Evolutionary conservation across 2,797 vertebrate genomes (phyloP).

Genomic region (Urosaurus nigricauda): DNA sequence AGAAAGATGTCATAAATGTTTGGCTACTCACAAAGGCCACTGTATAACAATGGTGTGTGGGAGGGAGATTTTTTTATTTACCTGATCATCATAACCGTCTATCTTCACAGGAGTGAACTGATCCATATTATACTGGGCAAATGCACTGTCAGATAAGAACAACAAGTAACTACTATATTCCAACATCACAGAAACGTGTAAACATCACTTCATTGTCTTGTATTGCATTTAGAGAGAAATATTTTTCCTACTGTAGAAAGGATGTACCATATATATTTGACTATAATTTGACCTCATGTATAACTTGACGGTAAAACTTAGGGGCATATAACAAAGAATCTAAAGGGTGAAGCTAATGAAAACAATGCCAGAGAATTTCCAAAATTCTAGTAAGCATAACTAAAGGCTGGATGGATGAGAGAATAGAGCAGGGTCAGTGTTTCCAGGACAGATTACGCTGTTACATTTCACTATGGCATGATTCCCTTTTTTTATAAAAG

Average conservation of each 20-base stretch:
- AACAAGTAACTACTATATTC: slow-evolving; percentile 18
- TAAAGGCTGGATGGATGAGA: too few relatives aligned
- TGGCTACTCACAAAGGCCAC: not conserved
- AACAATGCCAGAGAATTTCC: too few relatives aligned
- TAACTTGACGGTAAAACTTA: too few relatives aligned
- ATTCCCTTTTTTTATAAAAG: too few relatives aligned
- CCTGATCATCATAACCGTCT: slow-evolving; percentile 92
- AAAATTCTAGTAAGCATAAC: too few relatives aligned
- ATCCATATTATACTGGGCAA: slow-evolving; percentile 98
- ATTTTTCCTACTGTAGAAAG: not conserved
- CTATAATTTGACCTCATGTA: too few relatives aligned
- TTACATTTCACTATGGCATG: too few relatives aligned
- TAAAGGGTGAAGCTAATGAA: too few relatives aligned
- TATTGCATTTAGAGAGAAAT: slow-evolving; percentile 2
- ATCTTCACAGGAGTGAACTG: slow-evolving; percentile 93
- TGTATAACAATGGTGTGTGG: not conserved
- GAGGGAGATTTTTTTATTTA: slow-evolving; percentile 61
- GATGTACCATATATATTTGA: too few relatives aligned
- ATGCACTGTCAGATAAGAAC: slow-evolving; percentile 83
- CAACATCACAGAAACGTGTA: not conserved
- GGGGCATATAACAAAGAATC: too few relatives aligned
- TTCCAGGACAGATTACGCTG: too few relatives aligned
- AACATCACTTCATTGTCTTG: not conserved
- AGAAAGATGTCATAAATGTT: not conserved
- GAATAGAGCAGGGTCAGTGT: too few relatives aligned